phyloP scores from a whole-genome alignment of 2,797 vertebrate genomes.

The Pseudopleuronectes americanus region DNA sequence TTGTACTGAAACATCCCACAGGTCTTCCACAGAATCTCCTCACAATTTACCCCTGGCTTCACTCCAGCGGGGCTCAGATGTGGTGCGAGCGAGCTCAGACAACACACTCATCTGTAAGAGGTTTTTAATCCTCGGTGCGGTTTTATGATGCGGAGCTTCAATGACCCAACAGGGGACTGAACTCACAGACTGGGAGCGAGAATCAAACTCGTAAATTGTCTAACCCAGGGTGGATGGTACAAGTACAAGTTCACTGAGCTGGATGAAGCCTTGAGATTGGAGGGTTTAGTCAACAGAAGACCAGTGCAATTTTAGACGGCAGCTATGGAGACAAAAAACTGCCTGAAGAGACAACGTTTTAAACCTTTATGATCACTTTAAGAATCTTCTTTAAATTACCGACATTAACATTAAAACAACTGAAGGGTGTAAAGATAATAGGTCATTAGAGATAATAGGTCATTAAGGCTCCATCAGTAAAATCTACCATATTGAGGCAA shows the following conservation, averaged over 20 bases:
- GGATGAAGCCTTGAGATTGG: conserved; percentile 10
- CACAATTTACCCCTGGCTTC: not conserved
- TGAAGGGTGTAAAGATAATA: conserved; percentile 52
- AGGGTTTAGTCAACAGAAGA: conserved; percentile 12
- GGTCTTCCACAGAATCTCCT: conserved; percentile 7
- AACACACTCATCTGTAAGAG: conserved; percentile 8
- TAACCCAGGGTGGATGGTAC: conserved; percentile 14
- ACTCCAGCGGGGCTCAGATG: conserved; percentile 2
- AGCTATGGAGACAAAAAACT: conserved; percentile 15
- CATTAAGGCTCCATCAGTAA: conserved; percentile 48
- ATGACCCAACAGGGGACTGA: conserved; percentile 47
- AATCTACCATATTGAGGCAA: conserved; percentile 40
- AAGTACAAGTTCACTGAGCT: conserved; percentile 21
- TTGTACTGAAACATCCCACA: not conserved
- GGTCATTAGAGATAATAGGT: conserved; percentile 54
- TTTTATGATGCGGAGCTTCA: conserved; percentile 55
- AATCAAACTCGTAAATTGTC: conserved; percentile 65
- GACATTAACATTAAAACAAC: conserved; percentile 58
- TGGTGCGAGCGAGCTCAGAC: not conserved
- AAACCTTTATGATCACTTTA: conserved; percentile 30
- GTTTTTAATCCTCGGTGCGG: conserved; percentile 43
- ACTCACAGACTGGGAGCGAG: conserved; percentile 37
- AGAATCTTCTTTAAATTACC: conserved; percentile 46
- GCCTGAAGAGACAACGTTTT: conserved; percentile 5
- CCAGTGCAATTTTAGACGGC: not conserved